Percentiles rank a stretch among this genome's conserved stretches.
These are phyloP conservation scores for Aplochiton taeniatus DNA, from an alignment of 2,797 vertebrate species.

Conservation along the genomic window DNA sequence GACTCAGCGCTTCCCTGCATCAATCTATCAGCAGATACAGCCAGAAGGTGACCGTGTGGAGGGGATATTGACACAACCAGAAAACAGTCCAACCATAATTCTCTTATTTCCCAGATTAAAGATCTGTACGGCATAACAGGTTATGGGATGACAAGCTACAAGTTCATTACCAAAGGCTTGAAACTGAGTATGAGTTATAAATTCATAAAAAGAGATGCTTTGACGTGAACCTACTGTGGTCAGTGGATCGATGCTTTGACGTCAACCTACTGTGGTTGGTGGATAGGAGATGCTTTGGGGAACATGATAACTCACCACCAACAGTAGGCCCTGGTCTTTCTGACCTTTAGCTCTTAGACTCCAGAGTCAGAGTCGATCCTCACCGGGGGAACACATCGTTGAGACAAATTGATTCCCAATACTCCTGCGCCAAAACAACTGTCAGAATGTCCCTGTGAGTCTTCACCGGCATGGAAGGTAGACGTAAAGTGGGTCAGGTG, in stretches of 20 bases:
- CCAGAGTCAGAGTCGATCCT: constrained; percentile 22
- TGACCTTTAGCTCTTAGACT: constrained; percentile 19
- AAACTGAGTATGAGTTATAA: no score
- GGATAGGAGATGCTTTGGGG: neutral
- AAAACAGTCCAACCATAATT: neutral
- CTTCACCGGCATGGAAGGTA: constrained; percentile 6
- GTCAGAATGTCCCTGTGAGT: constrained; percentile 24
- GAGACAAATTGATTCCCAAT: constrained; percentile 48
- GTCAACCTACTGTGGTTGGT: neutral
- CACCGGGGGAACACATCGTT: constrained; percentile 24
- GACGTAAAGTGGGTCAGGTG: constrained; percentile 62
- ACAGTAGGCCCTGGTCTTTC: constrained; percentile 11
- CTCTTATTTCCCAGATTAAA: neutral
- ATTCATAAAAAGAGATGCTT: no score
- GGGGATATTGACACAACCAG: constrained; percentile 16
- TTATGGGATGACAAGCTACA: neutral
- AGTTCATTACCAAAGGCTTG: neutral
- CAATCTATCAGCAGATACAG: constrained; percentile 37
- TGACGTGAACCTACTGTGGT: neutral
- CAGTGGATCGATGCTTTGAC: neutral
- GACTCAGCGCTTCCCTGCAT: constrained; percentile 34
- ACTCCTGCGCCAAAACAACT: constrained; percentile 47
- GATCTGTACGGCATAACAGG: neutral
- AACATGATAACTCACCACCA: constrained; percentile 27
- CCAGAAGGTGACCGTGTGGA: constrained; percentile 26